Percentiles rank a stretch among this genome's conserved stretches.
Conservation (phyloP, 2,113 vertebrate species). For the Malurus elegans region DNA sequence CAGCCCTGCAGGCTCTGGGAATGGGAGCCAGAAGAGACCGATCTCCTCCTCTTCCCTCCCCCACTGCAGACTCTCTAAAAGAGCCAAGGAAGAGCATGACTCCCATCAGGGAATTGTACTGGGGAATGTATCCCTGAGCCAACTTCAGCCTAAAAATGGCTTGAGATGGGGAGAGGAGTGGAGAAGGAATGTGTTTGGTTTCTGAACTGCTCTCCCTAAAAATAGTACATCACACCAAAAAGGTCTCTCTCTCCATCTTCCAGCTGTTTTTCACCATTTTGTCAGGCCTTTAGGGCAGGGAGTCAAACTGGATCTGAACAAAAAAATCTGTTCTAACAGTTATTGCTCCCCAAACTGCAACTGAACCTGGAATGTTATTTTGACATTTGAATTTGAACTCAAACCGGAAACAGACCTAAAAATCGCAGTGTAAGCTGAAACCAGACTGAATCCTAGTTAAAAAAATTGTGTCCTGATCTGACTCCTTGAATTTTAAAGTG, state of each 20-base stretch:
- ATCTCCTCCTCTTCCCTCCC: not conserved
- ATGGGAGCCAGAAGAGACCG: not conserved
- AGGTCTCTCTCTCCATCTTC: not conserved
- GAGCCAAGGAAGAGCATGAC: not conserved
- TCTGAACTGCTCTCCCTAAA: constrained; percentile 16
- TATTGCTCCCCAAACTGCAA: not conserved
- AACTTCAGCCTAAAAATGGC: constrained; percentile 49
- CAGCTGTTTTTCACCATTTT: constrained; percentile 37
- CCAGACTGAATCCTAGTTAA: not conserved
- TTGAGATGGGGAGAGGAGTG: not conserved
- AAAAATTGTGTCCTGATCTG: not conserved
- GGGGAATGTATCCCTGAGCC: constrained; percentile 22
- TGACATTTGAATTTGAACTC: constrained; percentile 14
- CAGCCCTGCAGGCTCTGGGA: not conserved
- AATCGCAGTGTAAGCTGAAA: not conserved
- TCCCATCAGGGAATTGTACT: not conserved
- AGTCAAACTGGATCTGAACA: constrained; percentile 4
- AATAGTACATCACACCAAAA: constrained; percentile 1
- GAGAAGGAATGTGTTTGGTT: not conserved
- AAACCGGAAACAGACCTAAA: not conserved
- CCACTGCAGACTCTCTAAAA: not conserved
- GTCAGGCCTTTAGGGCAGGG: not conserved
- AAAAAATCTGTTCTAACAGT: not conserved
- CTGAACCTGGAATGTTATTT: not conserved
- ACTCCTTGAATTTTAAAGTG: constrained; percentile 23